Evolutionary conservation across 2,113 vertebrate genomes (phyloP).

Genomic region (Spizaetus ornatus): DNA sequence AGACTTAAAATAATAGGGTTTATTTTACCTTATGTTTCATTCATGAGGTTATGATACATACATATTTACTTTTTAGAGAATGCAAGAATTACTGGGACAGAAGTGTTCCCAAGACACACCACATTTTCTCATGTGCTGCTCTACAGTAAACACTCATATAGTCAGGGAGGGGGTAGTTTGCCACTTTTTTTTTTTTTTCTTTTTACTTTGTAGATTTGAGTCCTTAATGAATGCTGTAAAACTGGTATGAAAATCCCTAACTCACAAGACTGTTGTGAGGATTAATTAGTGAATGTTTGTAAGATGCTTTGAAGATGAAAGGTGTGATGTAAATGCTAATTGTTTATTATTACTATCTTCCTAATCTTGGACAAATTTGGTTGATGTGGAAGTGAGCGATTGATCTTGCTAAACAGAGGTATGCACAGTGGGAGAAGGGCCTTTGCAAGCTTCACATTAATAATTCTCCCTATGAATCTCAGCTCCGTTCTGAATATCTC

Average conservation of each 20-base stretch:
- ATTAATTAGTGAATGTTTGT: conserved; percentile 51
- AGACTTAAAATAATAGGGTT: neutral
- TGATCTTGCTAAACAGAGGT: conserved; percentile 30
- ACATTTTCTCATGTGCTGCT: neutral
- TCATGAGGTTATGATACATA: neutral
- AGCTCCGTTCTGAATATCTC: neutral
- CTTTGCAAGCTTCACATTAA: neutral
- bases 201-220: neutral
- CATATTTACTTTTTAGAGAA: neutral
- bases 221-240: neutral
- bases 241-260: neutral
- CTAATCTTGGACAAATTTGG: neutral
- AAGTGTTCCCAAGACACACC: neutral
- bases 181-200: neutral
- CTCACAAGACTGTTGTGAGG: neutral
- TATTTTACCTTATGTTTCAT: neutral
- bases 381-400: neutral
- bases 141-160: neutral
- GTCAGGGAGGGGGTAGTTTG: neutral
- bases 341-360: conserved; percentile 53
- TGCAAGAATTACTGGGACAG: neutral
- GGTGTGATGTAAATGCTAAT: conserved; percentile 54
- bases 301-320: conserved; percentile 53
- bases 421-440: neutral
- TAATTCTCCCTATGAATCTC: neutral